Evolutionary conservation across 2,888 invertebrate species (phyloP), one percentile per base, ranked within the genome.

Genomic region (Sarcophaga carnaria): DNA sequence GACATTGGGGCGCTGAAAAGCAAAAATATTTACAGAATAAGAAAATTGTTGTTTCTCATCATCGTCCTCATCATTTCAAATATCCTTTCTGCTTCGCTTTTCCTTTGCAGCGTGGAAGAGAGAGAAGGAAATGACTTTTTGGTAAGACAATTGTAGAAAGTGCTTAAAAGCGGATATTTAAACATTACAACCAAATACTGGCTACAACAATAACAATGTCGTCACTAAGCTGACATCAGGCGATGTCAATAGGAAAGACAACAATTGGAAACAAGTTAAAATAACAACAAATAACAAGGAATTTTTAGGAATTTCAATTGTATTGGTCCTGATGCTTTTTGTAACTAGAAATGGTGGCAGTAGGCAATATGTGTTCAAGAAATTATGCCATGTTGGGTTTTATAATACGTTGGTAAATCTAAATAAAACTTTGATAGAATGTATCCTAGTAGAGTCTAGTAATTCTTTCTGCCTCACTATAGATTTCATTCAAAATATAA

Each of bases 81-180:
- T 54, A 54, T 54, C 22, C 62, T 62, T 62, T 62, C 3, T 20
- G 14, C 62, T 62, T 62, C 10, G 62, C 17, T 62, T 62, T 62
- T 10, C 20, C n/a, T 17, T 11, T 62, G 10, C 20, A 62, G 20
- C 22, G 1, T 1, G 20, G 17, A 3, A 20, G 20, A 4, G 54
- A 12, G 22, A 54, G 17, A 54, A 17, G 54, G 17, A 54, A 54
- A 14, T 54, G 22, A 20, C 8, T n/a, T 62, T 22, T 11, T n/a
- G 25, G 25, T 71, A 80, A 22, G 66, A 80, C 80, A 80, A 76
- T 80, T 62, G 74, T 47, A 60, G 59, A 75, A 67, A 72, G 59
- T 60, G 47, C 54, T 72, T 64, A 64, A 74, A 27, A 77, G 62
- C 76, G 85, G 80, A 85, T 77, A 85, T 85, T 74, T 67, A 27